Evolutionary conservation across 1,140 invertebrate genomes (phyloP), one percentile per base, ranked within the genome.

Genomic region (Scaptomyza pallida): DNA sequence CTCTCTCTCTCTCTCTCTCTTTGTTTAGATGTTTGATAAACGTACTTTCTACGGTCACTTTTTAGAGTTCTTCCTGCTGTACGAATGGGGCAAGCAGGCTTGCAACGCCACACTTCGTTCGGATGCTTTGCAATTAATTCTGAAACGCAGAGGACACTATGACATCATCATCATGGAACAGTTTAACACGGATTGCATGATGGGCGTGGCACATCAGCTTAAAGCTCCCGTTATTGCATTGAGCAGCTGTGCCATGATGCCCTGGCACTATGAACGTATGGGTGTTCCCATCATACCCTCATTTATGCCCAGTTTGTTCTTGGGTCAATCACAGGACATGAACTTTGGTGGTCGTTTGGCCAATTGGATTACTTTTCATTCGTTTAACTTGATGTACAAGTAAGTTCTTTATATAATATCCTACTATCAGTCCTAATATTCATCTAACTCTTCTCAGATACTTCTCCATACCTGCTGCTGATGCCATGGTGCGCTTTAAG

Each of bases 181-280:
- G 45, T 96, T 96, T 78, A 95, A 95, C 50, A 93, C 92, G 37
- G 94, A 96, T 68, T 96, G 95, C 80, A 93, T 94, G 72, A 85
- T 95, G 48, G 93, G 93, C 5, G 90, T 96, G 8, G 93, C 93
- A 23, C 91, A 94, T 59, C 93, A 94, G 71, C 92, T 95, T 17
- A 91, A 94, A 56, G 93, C 93, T 3, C 95, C 95, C 0, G 92
- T 94, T 3, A 93, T 96, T 2, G 91, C 92, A 0, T 70, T 93
- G 5, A 92, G 92, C 61, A 93, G 94, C 1, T 93, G 93, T 37
- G 89, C 92, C 3, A 63, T 94, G 17, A 93, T 94, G 92, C 92
- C 94, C 8, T 95, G 93, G 93, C 92, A 93, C 50, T 93, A 92
- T 30, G 89, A 92, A 12, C 90, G 93, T 35, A 92, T 94, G 57